Evolutionary conservation across 2,113 vertebrate genomes (phyloP), one percentile per base, ranked within the genome.

Genomic region (Perca schrenkii): DNA sequence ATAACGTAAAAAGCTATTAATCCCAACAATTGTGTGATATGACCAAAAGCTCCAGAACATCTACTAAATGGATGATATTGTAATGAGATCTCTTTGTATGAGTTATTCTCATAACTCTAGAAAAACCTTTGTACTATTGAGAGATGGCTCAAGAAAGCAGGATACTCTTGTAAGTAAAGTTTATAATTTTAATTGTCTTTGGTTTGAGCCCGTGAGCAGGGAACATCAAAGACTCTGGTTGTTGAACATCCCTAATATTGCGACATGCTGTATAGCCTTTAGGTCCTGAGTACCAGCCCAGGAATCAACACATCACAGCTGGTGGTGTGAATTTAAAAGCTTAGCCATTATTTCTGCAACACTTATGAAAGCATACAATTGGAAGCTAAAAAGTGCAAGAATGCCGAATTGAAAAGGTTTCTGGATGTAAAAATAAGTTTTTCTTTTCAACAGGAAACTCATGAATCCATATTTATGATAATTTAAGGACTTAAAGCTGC

Each of bases 141-240:
- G 34, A 21, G 25, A 22, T 40, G 46, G 19, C 25, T 46, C 40
- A 40, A 49, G n/a, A 65, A 54, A 52, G 2, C 56, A 57, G 19
- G n/a, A 63, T 19, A 19, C 15, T 7, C 50, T 52, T 56, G 22
- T 8, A 17, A 56, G 28, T 63, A 22, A 19, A 17, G 58, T 68
- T 50, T 58, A 25, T 73, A 16, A 57, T 72, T 53, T 47, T 16
- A 53, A 70, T 25, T 76, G 22, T 86, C 65, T 78, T 74, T 56
- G 75, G n/a, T 84, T 72, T 58, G 28, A 78, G 56, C 14, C 43
- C 19, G 46, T 60, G 70, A 46, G 73, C 36, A 46, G 73, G 25
- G 53, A 82, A 88, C 80, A 89, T 92, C 91, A 87, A 90, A 92
- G 77, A 62, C 74, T 21, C 19, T 11, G 31, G 43, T 63, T 80